Evolutionary conservation across 2,797 vertebrate genomes (phyloP).

Genomic region (Malacoraja senta): DNA sequence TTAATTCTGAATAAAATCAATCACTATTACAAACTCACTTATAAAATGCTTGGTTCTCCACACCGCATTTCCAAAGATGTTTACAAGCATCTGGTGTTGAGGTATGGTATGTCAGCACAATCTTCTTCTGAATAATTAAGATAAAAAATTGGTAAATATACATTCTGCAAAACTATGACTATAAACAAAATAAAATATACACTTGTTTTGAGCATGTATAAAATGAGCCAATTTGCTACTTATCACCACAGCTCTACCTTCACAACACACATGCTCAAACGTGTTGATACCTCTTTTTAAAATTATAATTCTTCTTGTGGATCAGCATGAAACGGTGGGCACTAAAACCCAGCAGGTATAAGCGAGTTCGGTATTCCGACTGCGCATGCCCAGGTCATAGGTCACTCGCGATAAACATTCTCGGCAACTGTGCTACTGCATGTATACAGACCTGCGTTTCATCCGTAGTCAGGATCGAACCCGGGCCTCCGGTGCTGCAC

Average conservation of each 20-base stretch:
- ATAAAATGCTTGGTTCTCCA: conserved; percentile 98
- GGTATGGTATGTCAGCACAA: conserved; percentile 88
- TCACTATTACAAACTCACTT: conserved; percentile 65
- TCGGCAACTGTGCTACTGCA: no score
- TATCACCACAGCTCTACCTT: neutral
- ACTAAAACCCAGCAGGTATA: neutral
- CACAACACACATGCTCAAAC: neutral
- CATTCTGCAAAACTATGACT: neutral
- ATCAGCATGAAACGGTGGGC: neutral
- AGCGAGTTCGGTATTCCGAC: no score
- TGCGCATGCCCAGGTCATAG: no score
- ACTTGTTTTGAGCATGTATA: neutral
- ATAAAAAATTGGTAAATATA: conserved; percentile 47
- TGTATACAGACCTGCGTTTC: no score
- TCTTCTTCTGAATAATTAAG: conserved; percentile 76
- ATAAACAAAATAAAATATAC: neutral
- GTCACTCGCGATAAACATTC: no score
- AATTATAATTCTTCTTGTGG: neutral
- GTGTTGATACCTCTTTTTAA: neutral
- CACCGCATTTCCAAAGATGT: conserved; percentile 96
- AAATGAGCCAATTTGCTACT: neutral
- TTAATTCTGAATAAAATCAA: neutral
- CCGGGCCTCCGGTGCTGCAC: no score
- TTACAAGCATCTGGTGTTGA: conserved; percentile 96
- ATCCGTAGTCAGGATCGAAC: no score